Conservation (phyloP, 2,113 vertebrate genomes). For the Plectropomus leopardus region DNA sequence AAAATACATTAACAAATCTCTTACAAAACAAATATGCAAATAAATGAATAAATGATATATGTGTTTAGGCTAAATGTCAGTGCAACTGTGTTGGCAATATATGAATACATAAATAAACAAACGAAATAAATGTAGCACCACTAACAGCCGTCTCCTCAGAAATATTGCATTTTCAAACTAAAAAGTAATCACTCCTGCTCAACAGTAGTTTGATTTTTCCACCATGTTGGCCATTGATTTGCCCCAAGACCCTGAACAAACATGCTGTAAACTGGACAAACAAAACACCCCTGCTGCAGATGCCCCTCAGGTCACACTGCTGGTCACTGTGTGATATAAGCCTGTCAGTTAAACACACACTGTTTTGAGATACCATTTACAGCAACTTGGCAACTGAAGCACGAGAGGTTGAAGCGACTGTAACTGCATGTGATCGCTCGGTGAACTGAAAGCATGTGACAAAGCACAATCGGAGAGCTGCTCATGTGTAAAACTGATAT, state of each 20-base stretch:
- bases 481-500: conserved; percentile 28
- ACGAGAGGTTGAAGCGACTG: conserved; percentile 18
- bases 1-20: background rate
- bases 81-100: background rate
- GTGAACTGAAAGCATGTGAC: conserved; percentile 27
- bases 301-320: background rate
- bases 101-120: background rate
- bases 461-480: background rate
- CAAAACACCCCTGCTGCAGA: conserved; percentile 3
- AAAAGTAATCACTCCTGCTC: background rate
- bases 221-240: conserved; percentile 59
- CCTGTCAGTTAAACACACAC: conserved; percentile 28
- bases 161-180: background rate
- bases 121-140: background rate
- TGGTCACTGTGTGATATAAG: conserved; percentile 29
- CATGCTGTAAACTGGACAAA: conserved; percentile 27
- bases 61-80: background rate
- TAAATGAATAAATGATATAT: background rate
- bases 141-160: background rate
- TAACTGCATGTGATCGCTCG: conserved; percentile 30
- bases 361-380: conserved; percentile 27
- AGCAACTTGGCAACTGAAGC: conserved; percentile 5
- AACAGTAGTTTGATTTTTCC: conserved; percentile 54
- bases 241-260: conserved; percentile 34
- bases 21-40: background rate